Conservation (phyloP, 2,113 vertebrate species). For the Genyomyrus donnyi region DNA sequence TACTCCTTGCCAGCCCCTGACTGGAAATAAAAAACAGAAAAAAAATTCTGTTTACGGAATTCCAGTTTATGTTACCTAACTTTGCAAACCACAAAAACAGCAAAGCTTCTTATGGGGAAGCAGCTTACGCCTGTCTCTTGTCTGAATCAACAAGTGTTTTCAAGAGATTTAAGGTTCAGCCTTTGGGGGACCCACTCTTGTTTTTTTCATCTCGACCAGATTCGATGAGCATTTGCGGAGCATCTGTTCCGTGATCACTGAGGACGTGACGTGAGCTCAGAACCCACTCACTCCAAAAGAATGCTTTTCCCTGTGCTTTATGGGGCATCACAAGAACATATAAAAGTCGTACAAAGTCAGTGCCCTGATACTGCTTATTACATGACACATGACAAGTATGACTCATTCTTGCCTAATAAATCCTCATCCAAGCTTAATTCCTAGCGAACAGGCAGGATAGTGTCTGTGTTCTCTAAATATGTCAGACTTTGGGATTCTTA, state of each 20-base stretch:
- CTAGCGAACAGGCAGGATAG: not conserved
- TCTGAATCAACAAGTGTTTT: not conserved
- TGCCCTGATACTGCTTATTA: not conserved
- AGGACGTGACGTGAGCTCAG: not conserved
- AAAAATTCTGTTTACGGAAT: not conserved
- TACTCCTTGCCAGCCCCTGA: not conserved
- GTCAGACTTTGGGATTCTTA: not conserved
- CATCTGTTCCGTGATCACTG: not conserved
- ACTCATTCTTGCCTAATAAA: not conserved
- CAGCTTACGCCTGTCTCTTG: not conserved
- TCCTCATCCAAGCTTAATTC: not conserved
- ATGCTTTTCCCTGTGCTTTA: not conserved
- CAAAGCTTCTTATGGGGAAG: not conserved
- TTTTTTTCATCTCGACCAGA: not conserved
- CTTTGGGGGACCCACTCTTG: not conserved
- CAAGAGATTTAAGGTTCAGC: not conserved
- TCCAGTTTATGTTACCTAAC: not conserved
- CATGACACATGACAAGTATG: not conserved
- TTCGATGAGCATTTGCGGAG: not conserved
- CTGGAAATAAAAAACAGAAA: not conserved
- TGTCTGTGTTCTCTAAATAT: not conserved
- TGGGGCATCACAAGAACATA: not conserved
- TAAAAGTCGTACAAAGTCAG: not conserved
- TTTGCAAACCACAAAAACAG: not conserved
- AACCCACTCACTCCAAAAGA: not conserved